Conservation (phyloP, 2,888 invertebrate species). For the Sphecodes monilicornis region DNA sequence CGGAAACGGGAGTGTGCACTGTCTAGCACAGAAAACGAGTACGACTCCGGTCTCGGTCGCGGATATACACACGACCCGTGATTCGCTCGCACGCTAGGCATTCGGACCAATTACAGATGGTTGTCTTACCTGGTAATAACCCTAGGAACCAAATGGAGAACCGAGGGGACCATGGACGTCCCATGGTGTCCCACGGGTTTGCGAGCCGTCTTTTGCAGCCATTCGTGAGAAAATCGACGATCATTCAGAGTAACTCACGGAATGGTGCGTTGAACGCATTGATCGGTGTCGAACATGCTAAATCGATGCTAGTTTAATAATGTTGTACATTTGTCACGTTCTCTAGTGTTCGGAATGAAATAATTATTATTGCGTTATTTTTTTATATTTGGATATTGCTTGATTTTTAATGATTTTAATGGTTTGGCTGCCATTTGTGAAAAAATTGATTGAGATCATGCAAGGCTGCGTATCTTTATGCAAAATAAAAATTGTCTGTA, state of each 20-base stretch:
- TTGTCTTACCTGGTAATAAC: conserved; percentile 67
- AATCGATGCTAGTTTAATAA: neutral
- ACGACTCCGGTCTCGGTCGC: conserved; percentile 15
- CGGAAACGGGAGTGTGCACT: conserved; percentile 65
- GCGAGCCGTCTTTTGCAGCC: neutral
- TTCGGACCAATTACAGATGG: conserved; percentile 70
- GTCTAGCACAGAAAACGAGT: conserved; percentile 15
- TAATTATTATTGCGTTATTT: neutral
- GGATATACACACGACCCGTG: conserved; percentile 20
- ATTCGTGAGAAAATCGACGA: conserved; percentile 53
- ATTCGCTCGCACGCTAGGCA: conserved; percentile 60
- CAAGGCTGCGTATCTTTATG: too few relatives aligned
- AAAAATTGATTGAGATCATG: too few relatives aligned
- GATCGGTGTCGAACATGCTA: neutral
- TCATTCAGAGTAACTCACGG: neutral
- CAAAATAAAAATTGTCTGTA: too few relatives aligned
- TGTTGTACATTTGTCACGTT: neutral
- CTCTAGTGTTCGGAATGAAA: neutral
- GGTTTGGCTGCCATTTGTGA: too few relatives aligned
- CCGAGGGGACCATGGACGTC: conserved; percentile 26
- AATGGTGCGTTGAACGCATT: neutral
- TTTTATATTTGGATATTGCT: neutral
- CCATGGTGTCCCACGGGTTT: conserved; percentile 55
- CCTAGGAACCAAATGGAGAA: conserved; percentile 61
- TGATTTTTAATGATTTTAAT: neutral